Percentiles rank a stretch among this genome's conserved stretches.
Conservation (phyloP, 2,113 vertebrate genomes). For the Syngnathoides biaculeatus region DNA sequence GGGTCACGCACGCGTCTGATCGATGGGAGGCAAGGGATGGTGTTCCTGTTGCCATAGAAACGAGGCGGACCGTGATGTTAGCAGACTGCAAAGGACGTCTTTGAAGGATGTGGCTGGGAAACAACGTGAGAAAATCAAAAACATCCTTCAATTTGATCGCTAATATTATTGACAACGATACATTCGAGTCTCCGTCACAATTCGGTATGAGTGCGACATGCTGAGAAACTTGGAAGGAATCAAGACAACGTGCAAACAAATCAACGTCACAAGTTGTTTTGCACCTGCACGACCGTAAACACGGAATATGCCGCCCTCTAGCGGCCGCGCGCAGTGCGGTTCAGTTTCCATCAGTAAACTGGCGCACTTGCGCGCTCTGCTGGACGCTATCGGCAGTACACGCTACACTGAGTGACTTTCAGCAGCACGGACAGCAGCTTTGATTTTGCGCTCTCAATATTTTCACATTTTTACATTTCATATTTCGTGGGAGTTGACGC, state of each 20-base stretch:
- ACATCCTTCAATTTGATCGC: not conserved
- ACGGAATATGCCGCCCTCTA: constrained; percentile 4
- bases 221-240: not conserved
- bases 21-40: constrained; percentile 44
- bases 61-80: constrained; percentile 70
- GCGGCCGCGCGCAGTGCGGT: not conserved
- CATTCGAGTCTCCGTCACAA: too few relatives aligned
- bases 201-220: not conserved
- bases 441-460: not conserved
- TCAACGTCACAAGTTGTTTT: not conserved
- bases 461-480: not conserved
- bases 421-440: constrained; percentile 20
- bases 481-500: not conserved
- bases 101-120: constrained; percentile 34
- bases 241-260: not conserved
- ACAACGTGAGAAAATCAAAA: constrained; percentile 23
- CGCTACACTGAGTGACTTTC: not conserved
- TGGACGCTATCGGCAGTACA: not conserved
- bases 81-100: constrained; percentile 59
- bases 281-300: not conserved
- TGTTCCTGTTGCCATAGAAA: constrained; percentile 74
- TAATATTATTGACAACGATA: not conserved
- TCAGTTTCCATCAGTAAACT: not conserved
- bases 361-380: constrained; percentile 7
- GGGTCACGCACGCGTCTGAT: constrained; percentile 41